Evolutionary conservation across 2,888 invertebrate species (phyloP), one percentile per base, ranked within the genome.

Genomic region (Drepana falcataria): DNA sequence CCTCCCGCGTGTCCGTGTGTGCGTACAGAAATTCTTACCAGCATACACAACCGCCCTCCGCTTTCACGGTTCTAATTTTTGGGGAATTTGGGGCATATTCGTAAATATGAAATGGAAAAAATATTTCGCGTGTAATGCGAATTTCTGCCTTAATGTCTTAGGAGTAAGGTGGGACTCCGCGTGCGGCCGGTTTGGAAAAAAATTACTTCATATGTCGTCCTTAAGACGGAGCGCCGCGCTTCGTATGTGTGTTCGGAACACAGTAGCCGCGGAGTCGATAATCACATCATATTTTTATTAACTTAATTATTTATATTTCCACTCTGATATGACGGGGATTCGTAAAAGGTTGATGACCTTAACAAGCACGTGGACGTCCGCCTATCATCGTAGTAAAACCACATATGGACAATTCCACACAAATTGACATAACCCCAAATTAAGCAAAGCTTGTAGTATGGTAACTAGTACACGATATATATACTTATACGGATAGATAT

Each of bases 51-150:
- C 76, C 71, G 81, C 79, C 68, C 70, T 66, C 75, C 79, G 83
- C 90, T 87, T 91, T 90, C 91, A 91, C 91, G 89, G 91, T 91
- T 91, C 91, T 91, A 91, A 91, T 91, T 91, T 91, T 91, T 91
- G 83, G 90, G 87, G 91, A 91, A 91, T 91, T 91, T 91, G 90
- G 91, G 91, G 88, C 91, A 91, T 91, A 91, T 92, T 91, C 91
- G 91, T 91, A 91, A 91, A 91, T 91, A 91, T 91, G 91, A 91
- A 91, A 91, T 91, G 91, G 91, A 91, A 91, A 91, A 91, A 91
- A 91, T 91, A 91, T 90, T 88, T 86, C 83, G 82, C 83, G 80
- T 65, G 57, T 58, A 68, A 59, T 53, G n/a, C 59, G 56, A 83
- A 60, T 83, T 70, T 79, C 59, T 57, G 73, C 79, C 68, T 61